Evolutionary conservation across 2,797 vertebrate genomes (phyloP), one percentile per base, ranked within the genome.

Genomic region (Cetoscarus ocellatus): DNA sequence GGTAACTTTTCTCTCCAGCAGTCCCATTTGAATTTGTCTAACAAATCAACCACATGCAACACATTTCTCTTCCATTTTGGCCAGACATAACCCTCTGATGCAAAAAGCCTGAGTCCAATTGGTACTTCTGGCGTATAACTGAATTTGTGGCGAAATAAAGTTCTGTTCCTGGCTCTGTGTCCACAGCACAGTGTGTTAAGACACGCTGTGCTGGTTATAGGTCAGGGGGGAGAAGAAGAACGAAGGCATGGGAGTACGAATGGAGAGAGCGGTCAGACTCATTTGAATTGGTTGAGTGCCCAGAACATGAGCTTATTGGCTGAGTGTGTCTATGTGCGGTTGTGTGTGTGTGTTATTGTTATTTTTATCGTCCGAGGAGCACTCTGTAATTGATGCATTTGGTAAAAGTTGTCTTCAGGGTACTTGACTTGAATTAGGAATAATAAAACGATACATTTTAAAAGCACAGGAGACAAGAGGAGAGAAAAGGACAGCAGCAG

Each of bases 201-300:
- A 67, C 64, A 70, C 69, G 40, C 44, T 72, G 61, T 53, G 43
- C 49, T 42, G 35, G 57, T 67, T 60, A 45, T 50, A 45, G 69
- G 67, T 75, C 55, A 48, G 52, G 10, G 14, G 47, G 66, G 45
- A 70, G 17, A 50, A 15, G 44, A 59, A 66, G 18, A 38, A 66
- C 45, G 5, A 70, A 57, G 49, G 34, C 36, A 13, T 55, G 13
- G 59, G 47, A 57, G 55, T 60, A 50, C 19, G 60, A 61, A 56
- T 62, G 42, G 43, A 27, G 66, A 64, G 61, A 79, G 48, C 5
- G 1, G 55, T 73, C 56, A 54, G 43, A 73, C 17, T 63, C 48
- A 73, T 82, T 77, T 83, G 60, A 74, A 77, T 74, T 68, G 73
- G 77, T 83, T 47, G 59, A 35, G 27, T 66, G 73, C 73, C 65